These are phyloP conservation scores for Coelinius sp. DNA, from an alignment of 2,888 invertebrate genomes.

Conservation along the genomic window DNA sequence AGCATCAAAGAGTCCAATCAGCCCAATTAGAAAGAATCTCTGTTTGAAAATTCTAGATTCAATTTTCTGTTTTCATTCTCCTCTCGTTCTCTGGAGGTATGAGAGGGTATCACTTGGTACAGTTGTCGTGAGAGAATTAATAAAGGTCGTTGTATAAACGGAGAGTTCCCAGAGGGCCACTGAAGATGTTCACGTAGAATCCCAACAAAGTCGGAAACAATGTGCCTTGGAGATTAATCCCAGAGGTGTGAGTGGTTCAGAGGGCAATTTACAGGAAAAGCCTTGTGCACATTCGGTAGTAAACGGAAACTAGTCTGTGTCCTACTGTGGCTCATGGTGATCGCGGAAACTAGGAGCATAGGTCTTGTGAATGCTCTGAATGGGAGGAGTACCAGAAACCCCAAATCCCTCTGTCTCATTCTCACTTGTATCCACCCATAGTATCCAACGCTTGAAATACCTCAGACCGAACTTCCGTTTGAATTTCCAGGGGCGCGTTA, in stretches of 20 bases:
- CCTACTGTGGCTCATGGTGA: conserved; percentile 3
- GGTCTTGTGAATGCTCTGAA: not conserved
- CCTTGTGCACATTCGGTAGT: not conserved
- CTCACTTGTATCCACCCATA: conserved; percentile 14
- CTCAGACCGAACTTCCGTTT: conserved; percentile 29
- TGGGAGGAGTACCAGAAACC: not conserved
- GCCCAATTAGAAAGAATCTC: not conserved
- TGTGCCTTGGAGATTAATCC: conserved; percentile 23
- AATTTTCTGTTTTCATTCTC: not conserved
- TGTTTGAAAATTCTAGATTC: not conserved
- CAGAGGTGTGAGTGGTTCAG: not conserved
- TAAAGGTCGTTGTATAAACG: not conserved
- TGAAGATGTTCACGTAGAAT: conserved; percentile 5
- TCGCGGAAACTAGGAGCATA: conserved; percentile 9
- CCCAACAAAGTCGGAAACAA: conserved; percentile 17
- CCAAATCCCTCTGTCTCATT: not conserved
- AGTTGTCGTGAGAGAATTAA: not conserved
- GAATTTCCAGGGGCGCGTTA: conserved; percentile 28
- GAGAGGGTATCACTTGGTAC: not conserved
- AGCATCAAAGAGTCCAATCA: conserved; percentile 4
- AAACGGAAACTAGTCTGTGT: conserved; percentile 14
- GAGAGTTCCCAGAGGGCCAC: conserved; percentile 6
- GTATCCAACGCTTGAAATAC: conserved; percentile 22
- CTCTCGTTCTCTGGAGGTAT: not conserved
- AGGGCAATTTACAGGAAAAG: conserved; percentile 5